phyloP scores from a whole-genome alignment of 1,140 invertebrate species.

The Thrips palmi region DNA sequence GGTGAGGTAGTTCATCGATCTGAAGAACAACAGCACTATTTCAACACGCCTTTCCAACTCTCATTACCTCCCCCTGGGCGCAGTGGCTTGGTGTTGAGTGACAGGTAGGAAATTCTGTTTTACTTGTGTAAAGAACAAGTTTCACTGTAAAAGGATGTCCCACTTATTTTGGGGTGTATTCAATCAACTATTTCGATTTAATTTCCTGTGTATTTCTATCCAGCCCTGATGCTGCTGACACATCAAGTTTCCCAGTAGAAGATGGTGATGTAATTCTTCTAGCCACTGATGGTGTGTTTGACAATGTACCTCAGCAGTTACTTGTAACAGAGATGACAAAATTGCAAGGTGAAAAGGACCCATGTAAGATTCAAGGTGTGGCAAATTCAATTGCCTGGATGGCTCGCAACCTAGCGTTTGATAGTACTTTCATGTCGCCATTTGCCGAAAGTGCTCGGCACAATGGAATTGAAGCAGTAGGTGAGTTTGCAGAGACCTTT shows the following conservation, averaged over 20 bases:
- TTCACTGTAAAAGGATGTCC: no score
- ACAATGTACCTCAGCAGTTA: constrained; percentile 85
- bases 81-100: constrained; percentile 63
- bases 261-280: constrained; percentile 90
- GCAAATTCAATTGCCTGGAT: constrained; percentile 90
- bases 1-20: constrained; percentile 77
- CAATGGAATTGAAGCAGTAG: constrained; percentile 82
- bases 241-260: constrained; percentile 74
- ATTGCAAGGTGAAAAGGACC: constrained; percentile 41
- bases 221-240: constrained; percentile 81
- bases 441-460: constrained; percentile 82
- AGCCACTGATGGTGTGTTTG: constrained; percentile 94
- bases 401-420: constrained; percentile 81
- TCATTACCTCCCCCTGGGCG: constrained; percentile 81
- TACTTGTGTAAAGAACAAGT: background rate
- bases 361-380: constrained; percentile 61
- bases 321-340: constrained; percentile 54
- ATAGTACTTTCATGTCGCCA: constrained; percentile 86
- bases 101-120: constrained; percentile 39
- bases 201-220: no score
- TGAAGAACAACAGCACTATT: constrained; percentile 94
- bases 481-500: constrained; percentile 29
- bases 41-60: constrained; percentile 95
- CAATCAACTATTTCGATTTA: no score
- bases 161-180: no score